phyloP scores from a whole-genome alignment of 2,888 invertebrate species.

The Nephrocerus scutellatus region DNA sequence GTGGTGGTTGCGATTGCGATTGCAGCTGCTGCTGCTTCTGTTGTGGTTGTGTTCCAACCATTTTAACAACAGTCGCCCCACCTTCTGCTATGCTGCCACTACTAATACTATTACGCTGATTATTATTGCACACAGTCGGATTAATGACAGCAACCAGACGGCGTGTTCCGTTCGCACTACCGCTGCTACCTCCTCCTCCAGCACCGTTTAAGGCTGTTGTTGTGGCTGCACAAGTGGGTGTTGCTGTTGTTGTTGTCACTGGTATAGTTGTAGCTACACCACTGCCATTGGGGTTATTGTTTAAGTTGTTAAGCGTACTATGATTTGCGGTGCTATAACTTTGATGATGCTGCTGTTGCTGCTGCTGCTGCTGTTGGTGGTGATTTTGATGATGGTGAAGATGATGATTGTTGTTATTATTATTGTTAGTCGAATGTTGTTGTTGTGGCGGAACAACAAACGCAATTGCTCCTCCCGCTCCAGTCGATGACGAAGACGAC shows the following conservation, averaged over 20 bases:
- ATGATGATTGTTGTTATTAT: too few species aligned
- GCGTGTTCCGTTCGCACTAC: too few species aligned
- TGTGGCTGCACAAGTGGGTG: constrained; percentile 2
- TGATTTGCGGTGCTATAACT: too few species aligned
- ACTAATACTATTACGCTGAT: constrained; percentile 4
- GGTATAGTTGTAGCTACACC: neutral
- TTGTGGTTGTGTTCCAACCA: constrained; percentile 31
- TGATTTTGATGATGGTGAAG: neutral
- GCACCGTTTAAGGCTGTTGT: neutral
- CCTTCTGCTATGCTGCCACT: constrained; percentile 1
- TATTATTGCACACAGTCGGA: constrained; percentile 3
- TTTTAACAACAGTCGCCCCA: constrained; percentile 18
- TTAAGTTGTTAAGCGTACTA: neutral
- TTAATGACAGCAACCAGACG: too few species aligned
- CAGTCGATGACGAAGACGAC: too few species aligned
- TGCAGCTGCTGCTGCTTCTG: constrained; percentile 14
- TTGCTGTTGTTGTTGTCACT: constrained; percentile 7
- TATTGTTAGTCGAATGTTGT: too few species aligned
- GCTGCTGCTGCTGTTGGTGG: neutral
- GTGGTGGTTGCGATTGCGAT: constrained; percentile 6
- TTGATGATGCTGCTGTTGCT: neutral
- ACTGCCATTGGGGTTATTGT: neutral
- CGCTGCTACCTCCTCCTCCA: too few species aligned
- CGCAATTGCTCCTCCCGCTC: too few species aligned
- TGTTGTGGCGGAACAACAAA: too few species aligned